phyloP scores from a whole-genome alignment of 2,888 invertebrate species.

The Harmothoe impar region DNA sequence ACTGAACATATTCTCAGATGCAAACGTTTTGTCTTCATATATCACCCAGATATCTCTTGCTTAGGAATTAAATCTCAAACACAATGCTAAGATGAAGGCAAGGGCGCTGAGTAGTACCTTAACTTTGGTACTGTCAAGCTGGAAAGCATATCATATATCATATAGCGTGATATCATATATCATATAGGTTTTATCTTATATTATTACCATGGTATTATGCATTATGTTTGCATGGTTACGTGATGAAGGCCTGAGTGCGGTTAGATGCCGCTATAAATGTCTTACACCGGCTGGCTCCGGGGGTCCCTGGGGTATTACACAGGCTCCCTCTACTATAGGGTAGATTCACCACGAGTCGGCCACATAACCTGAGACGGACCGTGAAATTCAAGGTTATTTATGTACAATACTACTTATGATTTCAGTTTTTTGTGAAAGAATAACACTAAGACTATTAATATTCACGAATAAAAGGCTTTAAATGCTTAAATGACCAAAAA shows the following conservation, averaged over 20 bases:
- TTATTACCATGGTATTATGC: not conserved
- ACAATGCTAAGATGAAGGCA: not conserved
- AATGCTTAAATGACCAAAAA: no score
- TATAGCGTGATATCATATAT: not conserved
- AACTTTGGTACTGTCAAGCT: not conserved
- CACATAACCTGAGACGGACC: no score
- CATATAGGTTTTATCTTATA: not conserved
- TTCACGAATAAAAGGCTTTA: no score
- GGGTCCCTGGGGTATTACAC: no score
- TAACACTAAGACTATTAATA: no score
- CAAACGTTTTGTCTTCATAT: not conserved
- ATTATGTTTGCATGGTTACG: not conserved
- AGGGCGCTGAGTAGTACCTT: not conserved
- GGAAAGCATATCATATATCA: slow-evolving; percentile 24
- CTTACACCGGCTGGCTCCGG: no score
- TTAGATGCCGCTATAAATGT: no score
- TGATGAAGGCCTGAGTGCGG: no score
- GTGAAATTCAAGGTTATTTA: no score
- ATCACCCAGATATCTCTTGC: not conserved
- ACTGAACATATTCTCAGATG: not conserved
- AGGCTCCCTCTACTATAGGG: no score
- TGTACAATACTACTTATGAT: no score
- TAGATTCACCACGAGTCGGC: not conserved
- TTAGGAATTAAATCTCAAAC: not conserved
- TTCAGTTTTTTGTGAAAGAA: no score